Evolutionary conservation across 2,888 invertebrate genomes (phyloP).

Genomic region (Neelides folsomi): DNA sequence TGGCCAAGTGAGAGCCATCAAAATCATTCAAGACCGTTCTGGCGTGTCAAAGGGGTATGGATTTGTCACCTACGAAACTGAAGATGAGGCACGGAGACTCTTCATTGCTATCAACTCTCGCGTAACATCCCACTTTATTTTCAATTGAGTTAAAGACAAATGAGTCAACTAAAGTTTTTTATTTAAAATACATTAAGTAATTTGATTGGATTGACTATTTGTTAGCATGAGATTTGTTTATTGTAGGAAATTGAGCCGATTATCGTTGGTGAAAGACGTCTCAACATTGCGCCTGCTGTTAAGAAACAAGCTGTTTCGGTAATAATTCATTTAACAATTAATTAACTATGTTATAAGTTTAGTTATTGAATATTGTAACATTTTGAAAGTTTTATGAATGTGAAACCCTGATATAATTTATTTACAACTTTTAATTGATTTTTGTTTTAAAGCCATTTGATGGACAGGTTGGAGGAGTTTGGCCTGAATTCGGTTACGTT

Average conservation of each 20-base stretch:
- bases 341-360: too few species aligned
- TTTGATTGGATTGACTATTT: background rate
- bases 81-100: conserved; percentile 58
- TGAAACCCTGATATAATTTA: too few species aligned
- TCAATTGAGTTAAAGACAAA: too few species aligned
- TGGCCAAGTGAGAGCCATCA: conserved; percentile 69
- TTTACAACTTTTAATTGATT: too few species aligned
- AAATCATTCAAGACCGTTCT: conserved; percentile 87
- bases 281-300: conserved; percentile 75
- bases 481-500: too few species aligned
- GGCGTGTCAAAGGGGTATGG: conserved; percentile 90
- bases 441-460: too few species aligned
- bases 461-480: too few species aligned
- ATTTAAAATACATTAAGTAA: too few species aligned
- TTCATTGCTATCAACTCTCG: conserved; percentile 23
- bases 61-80: conserved; percentile 71
- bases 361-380: too few species aligned
- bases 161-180: too few species aligned
- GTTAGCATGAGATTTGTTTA: background rate
- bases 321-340: too few species aligned
- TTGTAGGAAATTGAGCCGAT: conserved; percentile 28
- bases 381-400: too few species aligned
- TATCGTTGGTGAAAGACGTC: conserved; percentile 57
- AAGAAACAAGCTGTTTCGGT: conserved; percentile 53
- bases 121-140: conserved; percentile 3